phyloP scores from a whole-genome alignment of 2,113 vertebrate species.

The Callospermophilus lateralis region DNA sequence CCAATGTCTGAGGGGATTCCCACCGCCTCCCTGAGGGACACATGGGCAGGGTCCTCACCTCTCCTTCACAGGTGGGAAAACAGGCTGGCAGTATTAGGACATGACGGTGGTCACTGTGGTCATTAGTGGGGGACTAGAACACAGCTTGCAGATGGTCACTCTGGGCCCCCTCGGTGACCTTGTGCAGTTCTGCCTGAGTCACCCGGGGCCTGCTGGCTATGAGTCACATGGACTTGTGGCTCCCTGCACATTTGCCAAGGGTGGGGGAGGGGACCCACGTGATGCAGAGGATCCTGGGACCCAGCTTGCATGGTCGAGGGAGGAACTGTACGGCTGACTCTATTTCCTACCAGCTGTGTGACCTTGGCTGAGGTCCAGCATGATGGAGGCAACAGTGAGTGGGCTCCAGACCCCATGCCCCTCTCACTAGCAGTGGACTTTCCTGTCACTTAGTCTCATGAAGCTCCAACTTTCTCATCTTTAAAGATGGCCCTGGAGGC shows the following conservation, averaged over 20 bases:
- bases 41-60: background rate
- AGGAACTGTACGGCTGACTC: background rate
- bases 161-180: background rate
- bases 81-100: background rate
- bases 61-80: background rate
- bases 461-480: background rate
- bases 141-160: background rate
- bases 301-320: background rate
- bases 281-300: background rate
- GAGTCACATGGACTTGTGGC: background rate
- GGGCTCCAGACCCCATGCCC: background rate
- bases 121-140: no score
- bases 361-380: background rate
- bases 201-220: background rate
- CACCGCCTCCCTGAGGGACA: rapidly evolving
- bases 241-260: background rate
- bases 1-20: no score
- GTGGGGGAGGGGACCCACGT: background rate
- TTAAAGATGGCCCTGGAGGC: background rate
- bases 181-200: background rate
- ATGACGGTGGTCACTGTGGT: no score
- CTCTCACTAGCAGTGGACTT: background rate
- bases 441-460: background rate
- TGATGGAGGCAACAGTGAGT: background rate
- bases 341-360: background rate